phyloP scores from a whole-genome alignment of 2,113 vertebrate species.

The Tragelaphus scriptus region DNA sequence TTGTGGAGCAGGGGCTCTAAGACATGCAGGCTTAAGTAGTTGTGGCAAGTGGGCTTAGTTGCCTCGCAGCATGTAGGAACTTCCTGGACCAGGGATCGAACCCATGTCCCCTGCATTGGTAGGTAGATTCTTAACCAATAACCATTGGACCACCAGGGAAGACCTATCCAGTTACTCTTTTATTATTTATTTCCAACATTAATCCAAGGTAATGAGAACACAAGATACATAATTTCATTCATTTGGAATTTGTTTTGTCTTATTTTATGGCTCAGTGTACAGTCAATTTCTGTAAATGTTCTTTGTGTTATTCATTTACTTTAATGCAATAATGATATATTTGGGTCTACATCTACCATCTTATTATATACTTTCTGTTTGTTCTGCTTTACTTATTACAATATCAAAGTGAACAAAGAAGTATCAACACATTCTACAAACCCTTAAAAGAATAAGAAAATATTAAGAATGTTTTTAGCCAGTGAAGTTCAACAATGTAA shows the following conservation, averaged over 20 bases:
- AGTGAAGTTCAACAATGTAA: not conserved
- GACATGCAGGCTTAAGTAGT: not conserved
- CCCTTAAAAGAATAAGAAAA: not conserved
- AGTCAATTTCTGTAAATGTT: not conserved
- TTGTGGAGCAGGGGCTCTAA: not conserved
- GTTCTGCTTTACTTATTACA: not conserved
- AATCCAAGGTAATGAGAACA: not conserved
- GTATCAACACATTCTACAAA: not conserved
- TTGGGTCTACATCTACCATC: not conserved
- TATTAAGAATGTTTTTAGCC: not conserved
- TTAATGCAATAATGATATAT: not conserved
- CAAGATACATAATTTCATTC: not conserved
- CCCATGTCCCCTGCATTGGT: not conserved
- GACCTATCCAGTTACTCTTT: not conserved
- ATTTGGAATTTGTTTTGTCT: not conserved
- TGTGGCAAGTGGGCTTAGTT: not conserved
- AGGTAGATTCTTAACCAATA: not conserved
- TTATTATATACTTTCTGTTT: not conserved
- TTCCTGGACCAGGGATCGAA: not conserved
- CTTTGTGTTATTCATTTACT: not conserved
- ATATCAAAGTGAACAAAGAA: not conserved
- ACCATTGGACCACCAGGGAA: not conserved
- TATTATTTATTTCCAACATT: not conserved
- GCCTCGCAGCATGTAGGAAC: not conserved
- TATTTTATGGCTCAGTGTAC: not conserved